Percentiles rank a stretch among this genome's conserved stretches.
Evolutionary conservation across 2,797 vertebrate species (phyloP).

Genomic region (Eidolon dupreanum): DNA sequence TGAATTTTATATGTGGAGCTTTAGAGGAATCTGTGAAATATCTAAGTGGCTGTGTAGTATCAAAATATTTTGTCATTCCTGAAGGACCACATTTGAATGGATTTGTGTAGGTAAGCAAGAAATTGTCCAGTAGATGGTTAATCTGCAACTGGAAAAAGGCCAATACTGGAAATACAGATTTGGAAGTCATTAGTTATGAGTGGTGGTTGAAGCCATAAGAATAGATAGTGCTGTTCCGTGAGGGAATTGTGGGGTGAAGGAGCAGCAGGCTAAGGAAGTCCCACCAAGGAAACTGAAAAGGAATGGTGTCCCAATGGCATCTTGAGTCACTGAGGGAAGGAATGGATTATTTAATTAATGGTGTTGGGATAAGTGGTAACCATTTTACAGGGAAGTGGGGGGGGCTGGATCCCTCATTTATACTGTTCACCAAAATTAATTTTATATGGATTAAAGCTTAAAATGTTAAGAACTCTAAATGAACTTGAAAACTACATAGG

Average conservation of each 20-base stretch:
- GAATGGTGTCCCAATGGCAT: not conserved
- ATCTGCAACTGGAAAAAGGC: not conserved
- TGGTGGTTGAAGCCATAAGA: not conserved
- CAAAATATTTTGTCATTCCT: not conserved
- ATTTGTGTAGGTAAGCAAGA: not conserved
- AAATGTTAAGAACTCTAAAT: not conserved
- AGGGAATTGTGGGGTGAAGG: too few species aligned
- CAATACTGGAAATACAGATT: not conserved
- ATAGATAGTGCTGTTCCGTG: not conserved
- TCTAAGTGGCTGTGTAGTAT: not conserved
- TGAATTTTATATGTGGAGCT: not conserved
- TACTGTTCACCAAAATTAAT: not conserved
- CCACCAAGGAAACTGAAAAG: not conserved
- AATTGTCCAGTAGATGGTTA: not conserved
- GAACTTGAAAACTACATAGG: not conserved
- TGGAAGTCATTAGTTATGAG: not conserved
- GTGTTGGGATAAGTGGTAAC: not conserved
- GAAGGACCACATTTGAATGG: not conserved
- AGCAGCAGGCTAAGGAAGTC: not conserved
- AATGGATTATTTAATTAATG: not conserved
- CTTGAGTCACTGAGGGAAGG: not conserved
- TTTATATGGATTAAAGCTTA: constrained; percentile 2
- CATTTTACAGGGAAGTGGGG: not conserved
- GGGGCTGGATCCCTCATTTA: not conserved
- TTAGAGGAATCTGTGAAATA: not conserved